phyloP scores from a whole-genome alignment of 2,113 vertebrate species.

The Ctenomys sociabilis region DNA sequence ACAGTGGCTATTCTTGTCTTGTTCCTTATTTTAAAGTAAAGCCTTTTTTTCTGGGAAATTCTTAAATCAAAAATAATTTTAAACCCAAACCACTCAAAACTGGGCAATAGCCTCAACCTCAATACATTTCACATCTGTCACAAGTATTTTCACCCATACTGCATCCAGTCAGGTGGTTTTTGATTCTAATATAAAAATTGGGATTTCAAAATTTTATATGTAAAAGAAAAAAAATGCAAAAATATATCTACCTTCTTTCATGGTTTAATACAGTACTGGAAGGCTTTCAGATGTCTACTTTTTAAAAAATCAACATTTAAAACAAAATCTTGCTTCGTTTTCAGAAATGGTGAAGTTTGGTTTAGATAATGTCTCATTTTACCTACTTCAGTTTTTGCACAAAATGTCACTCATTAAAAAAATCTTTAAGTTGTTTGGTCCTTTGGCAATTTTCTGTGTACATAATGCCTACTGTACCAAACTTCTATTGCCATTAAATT shows the following conservation, averaged over 20 bases:
- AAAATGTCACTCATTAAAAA: constrained; percentile 83
- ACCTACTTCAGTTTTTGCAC: constrained; percentile 86
- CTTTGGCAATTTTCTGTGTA: constrained; percentile 90
- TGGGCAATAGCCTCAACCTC: constrained; percentile 77
- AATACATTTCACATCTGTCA: constrained; percentile 79
- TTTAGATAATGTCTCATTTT: constrained; percentile 84
- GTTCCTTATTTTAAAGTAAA: no score
- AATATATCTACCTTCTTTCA: constrained; percentile 84
- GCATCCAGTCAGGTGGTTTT: constrained; percentile 87
- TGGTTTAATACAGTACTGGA: constrained; percentile 83
- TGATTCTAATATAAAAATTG: constrained; percentile 85
- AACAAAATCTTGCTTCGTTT: constrained; percentile 85
- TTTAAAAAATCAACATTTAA: constrained; percentile 81
- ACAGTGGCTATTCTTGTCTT: no score
- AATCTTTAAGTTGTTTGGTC: constrained; percentile 89
- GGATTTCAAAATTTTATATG: constrained; percentile 83
- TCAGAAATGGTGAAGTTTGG: constrained; percentile 85
- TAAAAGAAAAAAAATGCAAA: constrained; percentile 85
- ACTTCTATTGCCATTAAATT: constrained; percentile 90
- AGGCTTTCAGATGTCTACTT: constrained; percentile 85
- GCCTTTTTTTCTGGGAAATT: constrained; percentile 73
- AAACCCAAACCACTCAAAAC: constrained; percentile 76
- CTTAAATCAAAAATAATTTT: constrained; percentile 85
- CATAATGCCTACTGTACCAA: constrained; percentile 88
- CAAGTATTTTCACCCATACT: constrained; percentile 85